These are phyloP conservation scores for Campoletis raptor DNA, from an alignment of 2,888 invertebrate genomes.

Conservation along the genomic window DNA sequence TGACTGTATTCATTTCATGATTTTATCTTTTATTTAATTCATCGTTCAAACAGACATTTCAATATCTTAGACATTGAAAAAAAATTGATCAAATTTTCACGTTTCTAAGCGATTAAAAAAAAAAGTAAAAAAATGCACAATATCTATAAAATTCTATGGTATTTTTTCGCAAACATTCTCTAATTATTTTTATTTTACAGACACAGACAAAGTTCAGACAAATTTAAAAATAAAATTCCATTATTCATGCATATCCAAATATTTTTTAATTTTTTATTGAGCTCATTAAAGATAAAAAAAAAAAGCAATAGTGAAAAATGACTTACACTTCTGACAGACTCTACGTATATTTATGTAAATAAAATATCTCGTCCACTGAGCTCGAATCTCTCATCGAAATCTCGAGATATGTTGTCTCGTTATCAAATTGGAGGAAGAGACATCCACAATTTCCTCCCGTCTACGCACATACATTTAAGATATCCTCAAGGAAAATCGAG, in stretches of 20 bases:
- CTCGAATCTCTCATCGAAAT: constrained; percentile 46
- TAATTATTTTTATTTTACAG: too few species aligned
- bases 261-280: too few species aligned
- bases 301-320: not conserved
- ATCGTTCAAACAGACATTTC: not conserved
- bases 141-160: not conserved
- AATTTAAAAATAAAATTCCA: too few species aligned
- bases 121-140: too few species aligned
- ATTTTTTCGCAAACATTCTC: not conserved
- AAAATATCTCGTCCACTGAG: not conserved
- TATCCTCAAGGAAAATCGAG: constrained; percentile 49
- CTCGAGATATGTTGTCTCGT: constrained; percentile 53
- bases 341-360: not conserved
- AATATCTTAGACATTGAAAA: too few species aligned
- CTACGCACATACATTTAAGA: constrained; percentile 11
- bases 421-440: constrained; percentile 39
- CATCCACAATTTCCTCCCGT: constrained; percentile 30
- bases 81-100: too few species aligned
- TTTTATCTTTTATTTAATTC: not conserved
- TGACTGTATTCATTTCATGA: not conserved
- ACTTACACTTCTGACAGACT: not conserved
- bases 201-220: too few species aligned
- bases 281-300: not conserved
- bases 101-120: too few species aligned
- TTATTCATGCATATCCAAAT: too few species aligned